Conservation (phyloP, 37 sponge, comb jelly and placozoan genomes). For the Spongilla lacustris region DNA sequence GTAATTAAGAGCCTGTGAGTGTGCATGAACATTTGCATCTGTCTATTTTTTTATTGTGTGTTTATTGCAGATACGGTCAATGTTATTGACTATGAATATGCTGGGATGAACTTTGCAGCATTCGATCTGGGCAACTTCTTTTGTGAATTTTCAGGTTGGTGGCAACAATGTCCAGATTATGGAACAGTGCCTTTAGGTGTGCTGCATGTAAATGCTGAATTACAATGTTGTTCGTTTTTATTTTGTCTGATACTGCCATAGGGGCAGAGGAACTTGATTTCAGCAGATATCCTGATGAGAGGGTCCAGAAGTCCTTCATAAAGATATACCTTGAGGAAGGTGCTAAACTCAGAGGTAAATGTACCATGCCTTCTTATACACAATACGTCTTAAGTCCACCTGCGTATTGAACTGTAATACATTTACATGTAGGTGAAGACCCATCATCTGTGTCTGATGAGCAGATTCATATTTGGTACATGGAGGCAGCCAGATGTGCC, state of each 20-base stretch:
- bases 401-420: no score
- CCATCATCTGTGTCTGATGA: slow-evolving; percentile 33
- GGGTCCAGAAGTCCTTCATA: slow-evolving; percentile 77
- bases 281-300: slow-evolving; percentile 75
- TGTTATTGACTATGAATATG: slow-evolving; percentile 93
- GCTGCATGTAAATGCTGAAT: neutral
- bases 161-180: neutral
- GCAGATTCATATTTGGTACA: slow-evolving; percentile 50
- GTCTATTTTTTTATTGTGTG: no score
- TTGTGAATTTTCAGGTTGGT: slow-evolving; percentile 90
- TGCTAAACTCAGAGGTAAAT: slow-evolving; percentile 19
- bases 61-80: slow-evolving; percentile 62
- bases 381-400: no score
- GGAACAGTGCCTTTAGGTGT: neutral
- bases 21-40: no score
- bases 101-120: slow-evolving; percentile 78
- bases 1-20: no score
- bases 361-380: no score
- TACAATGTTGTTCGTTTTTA: neutral
- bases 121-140: slow-evolving; percentile 92
- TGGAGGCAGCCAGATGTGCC: slow-evolving; percentile 33
- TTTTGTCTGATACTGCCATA: neutral
- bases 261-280: slow-evolving; percentile 79
- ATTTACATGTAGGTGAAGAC: slow-evolving; percentile 12
- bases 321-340: slow-evolving; percentile 71